Evolutionary conservation across 2,888 invertebrate species (phyloP).

Genomic region (Barypeithes pellucidus): DNA sequence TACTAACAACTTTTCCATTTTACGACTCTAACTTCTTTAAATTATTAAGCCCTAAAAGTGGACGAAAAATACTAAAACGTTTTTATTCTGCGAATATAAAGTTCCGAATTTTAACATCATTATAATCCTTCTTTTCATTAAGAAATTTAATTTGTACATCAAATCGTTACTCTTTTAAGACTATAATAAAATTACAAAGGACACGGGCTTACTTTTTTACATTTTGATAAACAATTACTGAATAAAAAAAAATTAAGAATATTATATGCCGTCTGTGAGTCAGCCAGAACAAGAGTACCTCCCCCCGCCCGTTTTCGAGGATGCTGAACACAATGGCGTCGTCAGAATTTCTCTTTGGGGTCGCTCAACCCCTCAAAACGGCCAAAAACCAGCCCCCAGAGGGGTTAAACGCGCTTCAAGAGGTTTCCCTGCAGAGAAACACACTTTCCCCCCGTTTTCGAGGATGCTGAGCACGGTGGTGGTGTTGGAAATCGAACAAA

Average conservation of each 20-base stretch:
- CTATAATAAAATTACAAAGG: slow-evolving; percentile 3
- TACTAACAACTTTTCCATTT: slow-evolving; percentile 17
- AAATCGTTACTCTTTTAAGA: slow-evolving; percentile 1
- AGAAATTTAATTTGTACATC: slow-evolving; percentile 12
- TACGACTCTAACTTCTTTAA: slow-evolving; percentile 7
- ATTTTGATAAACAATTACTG: background rate
- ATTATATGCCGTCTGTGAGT: too few relatives aligned
- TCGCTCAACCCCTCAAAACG: too few relatives aligned
- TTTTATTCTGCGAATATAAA: background rate
- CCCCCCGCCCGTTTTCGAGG: too few relatives aligned
- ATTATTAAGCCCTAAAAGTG: slow-evolving; percentile 11
- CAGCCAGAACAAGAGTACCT: too few relatives aligned
- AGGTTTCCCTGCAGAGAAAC: too few relatives aligned
- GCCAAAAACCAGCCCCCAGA: too few relatives aligned
- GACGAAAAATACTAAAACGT: slow-evolving; percentile 13
- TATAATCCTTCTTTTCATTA: slow-evolving; percentile 20
- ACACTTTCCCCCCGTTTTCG: too few relatives aligned
- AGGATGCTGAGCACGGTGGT: too few relatives aligned
- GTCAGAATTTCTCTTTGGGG: too few relatives aligned
- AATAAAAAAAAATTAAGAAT: background rate
- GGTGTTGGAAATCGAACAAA: too few relatives aligned
- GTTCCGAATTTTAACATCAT: slow-evolving; percentile 14
- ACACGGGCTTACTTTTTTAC: background rate
- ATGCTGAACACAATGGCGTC: too few relatives aligned
- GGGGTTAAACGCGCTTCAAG: too few relatives aligned